Evolutionary conservation across 2,113 vertebrate species (phyloP).

Genomic region (Atlantisia rogersi): DNA sequence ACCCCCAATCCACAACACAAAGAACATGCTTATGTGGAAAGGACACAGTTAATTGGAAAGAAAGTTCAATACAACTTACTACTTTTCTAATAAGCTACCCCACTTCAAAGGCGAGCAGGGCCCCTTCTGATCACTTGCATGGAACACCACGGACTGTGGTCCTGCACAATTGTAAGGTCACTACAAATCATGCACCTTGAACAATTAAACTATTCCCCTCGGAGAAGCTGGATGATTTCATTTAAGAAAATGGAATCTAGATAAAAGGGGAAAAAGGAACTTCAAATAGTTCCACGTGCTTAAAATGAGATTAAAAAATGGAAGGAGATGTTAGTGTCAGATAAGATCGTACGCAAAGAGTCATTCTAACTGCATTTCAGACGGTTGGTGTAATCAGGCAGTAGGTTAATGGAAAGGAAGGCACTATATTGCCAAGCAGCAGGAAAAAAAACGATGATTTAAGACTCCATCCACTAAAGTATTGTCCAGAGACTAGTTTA

Average conservation of each 20-base stretch:
- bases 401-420: slow-evolving; percentile 51
- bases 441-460: slow-evolving; percentile 20
- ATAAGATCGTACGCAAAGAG: slow-evolving; percentile 41
- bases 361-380: slow-evolving; percentile 4
- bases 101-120: slow-evolving; percentile 41
- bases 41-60: slow-evolving; percentile 37
- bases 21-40: not conserved
- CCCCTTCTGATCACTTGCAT: slow-evolving; percentile 64
- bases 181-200: slow-evolving; percentile 63
- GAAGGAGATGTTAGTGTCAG: slow-evolving; percentile 46
- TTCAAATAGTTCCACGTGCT: slow-evolving; percentile 28
- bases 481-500: slow-evolving; percentile 34
- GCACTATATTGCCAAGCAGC: slow-evolving; percentile 32
- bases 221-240: slow-evolving; percentile 62
- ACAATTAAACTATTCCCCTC: slow-evolving; percentile 59
- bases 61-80: slow-evolving; percentile 34
- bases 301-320: slow-evolving; percentile 66
- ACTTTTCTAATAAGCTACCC: slow-evolving; percentile 30
- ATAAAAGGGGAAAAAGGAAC: slow-evolving; percentile 23
- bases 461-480: not conserved
- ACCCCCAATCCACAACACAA: not conserved
- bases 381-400: slow-evolving; percentile 41
- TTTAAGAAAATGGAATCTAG: slow-evolving; percentile 65
- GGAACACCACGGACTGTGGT: slow-evolving; percentile 61
- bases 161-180: slow-evolving; percentile 67